Conservation (phyloP, 2,888 invertebrate genomes). For the Micoletzkya japonica region DNA sequence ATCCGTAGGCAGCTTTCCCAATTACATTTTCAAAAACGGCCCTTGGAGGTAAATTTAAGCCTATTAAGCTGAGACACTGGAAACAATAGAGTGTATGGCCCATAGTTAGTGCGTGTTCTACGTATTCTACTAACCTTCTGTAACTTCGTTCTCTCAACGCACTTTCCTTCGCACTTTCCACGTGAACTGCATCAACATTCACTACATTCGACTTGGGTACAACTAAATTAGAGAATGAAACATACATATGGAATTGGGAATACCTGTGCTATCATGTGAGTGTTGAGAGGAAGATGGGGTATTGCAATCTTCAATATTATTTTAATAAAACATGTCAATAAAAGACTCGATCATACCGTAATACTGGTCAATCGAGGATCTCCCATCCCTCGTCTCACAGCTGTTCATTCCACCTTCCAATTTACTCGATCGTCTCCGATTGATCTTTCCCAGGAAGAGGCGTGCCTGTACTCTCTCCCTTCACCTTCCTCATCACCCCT, state of each 20-base stretch:
- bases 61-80: too few relatives aligned
- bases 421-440: slow-evolving; percentile 12
- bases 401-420: background rate
- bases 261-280: background rate
- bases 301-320: background rate
- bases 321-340: background rate
- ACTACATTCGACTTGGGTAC: too few relatives aligned
- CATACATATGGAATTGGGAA: background rate
- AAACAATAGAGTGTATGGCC: too few relatives aligned
- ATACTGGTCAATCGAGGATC: slow-evolving; percentile 3
- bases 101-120: too few relatives aligned
- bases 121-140: slow-evolving; percentile 22
- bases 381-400: background rate
- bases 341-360: background rate
- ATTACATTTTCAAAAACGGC: background rate
- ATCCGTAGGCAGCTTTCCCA: too few relatives aligned
- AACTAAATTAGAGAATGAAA: background rate
- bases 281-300: background rate
- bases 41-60: too few relatives aligned
- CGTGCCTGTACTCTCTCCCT: slow-evolving; percentile 26
- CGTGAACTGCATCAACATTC: background rate
- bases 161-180: slow-evolving; percentile 21
- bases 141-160: slow-evolving; percentile 15
- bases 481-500: background rate
- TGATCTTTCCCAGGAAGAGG: slow-evolving; percentile 31